Evolutionary conservation across 2,797 vertebrate species (phyloP), one percentile per base, ranked within the genome.

Genomic region (Coregonus sp.): DNA sequence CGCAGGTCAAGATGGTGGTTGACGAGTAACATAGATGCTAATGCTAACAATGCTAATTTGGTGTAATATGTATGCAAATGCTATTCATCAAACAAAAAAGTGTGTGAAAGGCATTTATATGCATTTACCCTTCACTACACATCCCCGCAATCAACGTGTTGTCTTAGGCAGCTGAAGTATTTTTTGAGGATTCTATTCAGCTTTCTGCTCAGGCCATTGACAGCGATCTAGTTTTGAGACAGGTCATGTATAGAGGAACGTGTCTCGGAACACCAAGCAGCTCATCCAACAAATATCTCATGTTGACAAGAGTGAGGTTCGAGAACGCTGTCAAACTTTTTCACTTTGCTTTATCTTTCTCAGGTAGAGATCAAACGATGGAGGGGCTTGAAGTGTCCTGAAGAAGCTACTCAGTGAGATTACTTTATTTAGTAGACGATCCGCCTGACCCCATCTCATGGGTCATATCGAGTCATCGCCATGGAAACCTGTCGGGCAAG

Each of bases 401-500:
- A 67, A 35, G 67, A 9, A 51, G 54, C n/a, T 73, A 35, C 76
- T 68, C 35, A 61, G 65, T 16, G 73, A 40, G 67, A 15, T n/a
- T 47, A 72, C 52, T 86, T 59, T 88, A 85, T 70, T 85, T 86
- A 82, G 20, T 0, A 16, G 12, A 56, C 2, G 67, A 71, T 72
- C 65, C 74, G 47, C 33, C 47, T 71, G 12, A 15, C 66, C 29
- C 9, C 37, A 47, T 54, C 50, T 70, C 59, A 70, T 68, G 76
- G 79, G 56, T 9, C 18, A 0, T 76, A 84, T 87, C 79, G 85
- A 88, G 81, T 56, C 37, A 75, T 82, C 78, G 71, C 84, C 84
- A 88, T 20, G 54, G 82, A 83, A 82, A 37, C 75, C 40, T 20
- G 72, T 77, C 31, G 75, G 74, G 86, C 85, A 80, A 86, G 67